phyloP scores from a whole-genome alignment of 2,888 invertebrate species.

The Arctia plantaginis region DNA sequence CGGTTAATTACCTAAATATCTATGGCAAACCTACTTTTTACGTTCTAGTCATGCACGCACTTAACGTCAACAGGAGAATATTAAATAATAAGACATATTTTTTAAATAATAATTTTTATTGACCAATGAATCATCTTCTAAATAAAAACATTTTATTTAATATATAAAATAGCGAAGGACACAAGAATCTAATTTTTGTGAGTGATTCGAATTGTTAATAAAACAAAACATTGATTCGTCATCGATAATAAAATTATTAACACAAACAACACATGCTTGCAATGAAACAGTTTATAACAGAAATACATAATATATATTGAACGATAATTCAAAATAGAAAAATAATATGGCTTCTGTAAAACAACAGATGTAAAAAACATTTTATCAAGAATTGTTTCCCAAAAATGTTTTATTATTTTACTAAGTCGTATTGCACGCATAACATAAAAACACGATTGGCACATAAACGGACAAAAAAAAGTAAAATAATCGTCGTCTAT shows the following conservation, averaged over 20 bases:
- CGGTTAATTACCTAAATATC: neutral
- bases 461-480: constrained; percentile 69
- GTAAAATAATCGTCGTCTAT: constrained; percentile 60
- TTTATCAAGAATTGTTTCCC: constrained; percentile 1
- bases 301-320: neutral
- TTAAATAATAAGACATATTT: constrained; percentile 33
- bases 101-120: constrained; percentile 76
- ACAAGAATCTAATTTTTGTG: constrained; percentile 59
- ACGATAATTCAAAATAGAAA: neutral
- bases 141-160: constrained; percentile 63
- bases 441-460: constrained; percentile 73
- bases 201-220: constrained; percentile 66
- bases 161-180: constrained; percentile 63
- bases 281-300: constrained; percentile 42
- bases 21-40: neutral
- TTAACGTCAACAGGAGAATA: neutral
- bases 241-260: constrained; percentile 55
- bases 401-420: constrained; percentile 17
- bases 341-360: constrained; percentile 13
- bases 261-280: constrained; percentile 54
- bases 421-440: constrained; percentile 59
- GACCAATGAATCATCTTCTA: constrained; percentile 72
- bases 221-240: constrained; percentile 51
- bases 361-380: constrained; percentile 4
- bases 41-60: neutral